Base-by-base conservation (phyloP, 2,797 vertebrate genomes). In the Sebastolobus alascanus region DNA sequence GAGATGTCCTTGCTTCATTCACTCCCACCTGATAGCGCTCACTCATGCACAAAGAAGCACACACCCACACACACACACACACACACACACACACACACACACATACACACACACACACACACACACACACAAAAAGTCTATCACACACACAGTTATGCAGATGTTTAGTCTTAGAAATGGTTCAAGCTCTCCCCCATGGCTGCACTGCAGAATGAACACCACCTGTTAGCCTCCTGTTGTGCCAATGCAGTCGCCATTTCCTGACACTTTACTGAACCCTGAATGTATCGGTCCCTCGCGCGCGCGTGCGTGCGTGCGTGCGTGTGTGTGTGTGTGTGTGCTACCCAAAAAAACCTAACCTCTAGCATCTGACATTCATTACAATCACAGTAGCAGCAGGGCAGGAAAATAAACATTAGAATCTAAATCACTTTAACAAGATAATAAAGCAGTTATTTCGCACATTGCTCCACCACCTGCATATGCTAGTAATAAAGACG, bases 1-100 rank as follows among this genome's bases (percentile, higher is more conserved):
- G 73, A 63, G 73, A 56, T 73, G 88, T 71, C 88, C 86, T 86
- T 79, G 83, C 70, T n/a, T 82, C 84, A 65, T 79, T 82, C 84
- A 79, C 79, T 87, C 75, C 77, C 80, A 82, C 85, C 59, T 73
- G 71, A 82, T 46, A 50, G 66, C 37, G 5, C 54, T 74, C 79
- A 64, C 46, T 54, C 72, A 63, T 68, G 68, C 87, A 75, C 61
- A 31, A 1, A 31, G 10, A 59, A 20, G 27, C 33, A 25, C 67
- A 29, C 9, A 60, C 54, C 43, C 70, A 38, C 22, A 25, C 10
- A 55, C 10, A 55, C 52, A 13, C 54, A 35, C 33, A 35, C 33
- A 8, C 33, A 35, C 7, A 8, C 33, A 33, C 33, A 8, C 33
- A 33, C 33, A 8, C 33, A 33, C 33, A 8, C n/a, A 55, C 10